Base-by-base conservation (phyloP, 92 coral and sea anemone species). In the Anthopleura xanthogrammica region DNA sequence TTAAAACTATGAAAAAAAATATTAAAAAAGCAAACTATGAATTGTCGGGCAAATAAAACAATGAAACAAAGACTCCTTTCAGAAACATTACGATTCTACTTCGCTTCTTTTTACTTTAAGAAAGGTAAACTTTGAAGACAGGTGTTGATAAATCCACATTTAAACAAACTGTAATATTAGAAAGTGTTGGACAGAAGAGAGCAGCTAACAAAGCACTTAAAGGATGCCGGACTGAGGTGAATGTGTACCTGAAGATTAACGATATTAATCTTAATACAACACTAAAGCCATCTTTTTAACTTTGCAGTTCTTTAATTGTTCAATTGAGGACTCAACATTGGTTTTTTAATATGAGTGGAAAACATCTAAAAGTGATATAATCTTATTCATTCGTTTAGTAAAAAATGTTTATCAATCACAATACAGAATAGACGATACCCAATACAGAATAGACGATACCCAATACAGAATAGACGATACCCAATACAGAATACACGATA, bases 141-240 rank as follows among this genome's bases (percentile, higher is more conserved):
- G 74, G 42, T 68, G 74, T 68, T 68, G 74, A 23, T 23, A 11
- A 68, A 68, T 68, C 74, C 74, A 17, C 74, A 68, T 68, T 68
- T 68, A 68, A 68, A 68, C 74, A 68, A 68, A 68, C 74, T 5
- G 41, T 12, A 36, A 68, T 68, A 24, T 68, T 68, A 68, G 74
- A 68, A n/a, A 68, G 41, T 68, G 74, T 68, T 36, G 29, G 29
- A 68, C 74, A 68, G 74, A 14, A 36, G 41, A 68, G 74, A 68
- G 41, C 74, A 68, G 74, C 74, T 68, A 68, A 68, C 29, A 29
- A n/a, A 24, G 11, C 74, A 68, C 74, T 68, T 36, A 68, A 68
- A 68, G 74, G 41, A 19, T 68, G 46, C 74, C 74, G 74, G 29
- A 68, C 42, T 9, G 41, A 20, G 43, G 42, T 36, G 74, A 68